Evolutionary conservation across 2,113 vertebrate genomes (phyloP).

Genomic region (Grammomys surdaster): DNA sequence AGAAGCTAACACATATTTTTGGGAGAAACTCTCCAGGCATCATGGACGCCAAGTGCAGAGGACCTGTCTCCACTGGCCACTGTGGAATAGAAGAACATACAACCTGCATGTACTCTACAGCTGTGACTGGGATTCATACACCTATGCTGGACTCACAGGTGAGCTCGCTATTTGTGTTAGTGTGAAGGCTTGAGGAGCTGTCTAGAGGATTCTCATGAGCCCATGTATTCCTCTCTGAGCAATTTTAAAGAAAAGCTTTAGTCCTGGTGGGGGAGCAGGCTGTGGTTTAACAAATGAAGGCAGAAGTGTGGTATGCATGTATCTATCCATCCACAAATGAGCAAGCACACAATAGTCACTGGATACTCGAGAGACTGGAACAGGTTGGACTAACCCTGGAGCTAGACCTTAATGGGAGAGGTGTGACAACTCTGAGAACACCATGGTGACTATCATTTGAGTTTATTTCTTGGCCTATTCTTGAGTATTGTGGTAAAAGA

Average conservation of each 20-base stretch:
- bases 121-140: neutral
- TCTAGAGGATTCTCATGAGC: neutral
- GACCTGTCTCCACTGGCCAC: neutral
- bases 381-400: neutral
- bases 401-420: neutral
- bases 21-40: neutral
- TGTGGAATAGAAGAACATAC: neutral
- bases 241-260: neutral
- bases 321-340: neutral
- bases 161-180: neutral
- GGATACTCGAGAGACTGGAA: neutral
- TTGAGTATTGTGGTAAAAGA: neutral
- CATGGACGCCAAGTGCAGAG: neutral
- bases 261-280: neutral
- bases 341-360: too few species aligned
- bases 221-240: neutral
- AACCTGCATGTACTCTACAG: neutral
- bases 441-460: neutral
- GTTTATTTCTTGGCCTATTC: neutral
- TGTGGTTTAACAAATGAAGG: neutral
- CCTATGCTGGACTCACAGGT: neutral
- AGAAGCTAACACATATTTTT: neutral
- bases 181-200: neutral
- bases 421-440: neutral
- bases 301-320: accelerated